These are phyloP conservation scores for Zootermopsis nevadensis DNA, from an alignment of 2,888 invertebrate genomes.

Conservation along the genomic window DNA sequence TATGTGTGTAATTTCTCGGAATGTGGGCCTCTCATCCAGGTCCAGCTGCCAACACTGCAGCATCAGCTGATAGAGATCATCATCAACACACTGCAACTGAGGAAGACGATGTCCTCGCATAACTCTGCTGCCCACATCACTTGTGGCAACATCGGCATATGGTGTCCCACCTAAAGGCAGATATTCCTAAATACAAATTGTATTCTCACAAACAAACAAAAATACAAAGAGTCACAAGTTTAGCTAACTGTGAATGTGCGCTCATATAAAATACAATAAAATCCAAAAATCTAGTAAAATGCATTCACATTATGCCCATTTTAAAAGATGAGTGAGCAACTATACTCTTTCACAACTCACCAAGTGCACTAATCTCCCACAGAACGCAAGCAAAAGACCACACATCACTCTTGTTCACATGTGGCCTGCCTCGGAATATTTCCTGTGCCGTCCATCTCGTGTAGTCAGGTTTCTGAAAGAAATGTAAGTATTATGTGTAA, in stretches of 20 bases:
- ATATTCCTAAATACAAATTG: background rate
- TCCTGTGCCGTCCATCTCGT: constrained; percentile 85
- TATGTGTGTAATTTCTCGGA: constrained; percentile 63
- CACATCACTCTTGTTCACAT: constrained; percentile 79
- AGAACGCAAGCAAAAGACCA: constrained; percentile 87
- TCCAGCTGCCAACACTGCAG: constrained; percentile 88
- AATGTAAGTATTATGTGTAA: no score
- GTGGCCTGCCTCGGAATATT: constrained; percentile 74
- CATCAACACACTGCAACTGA: constrained; percentile 79
- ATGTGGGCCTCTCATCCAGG: constrained; percentile 81
- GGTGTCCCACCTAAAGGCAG: constrained; percentile 75
- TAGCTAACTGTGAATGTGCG: no score
- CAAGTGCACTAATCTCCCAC: constrained; percentile 86
- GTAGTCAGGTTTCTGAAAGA: constrained; percentile 70
- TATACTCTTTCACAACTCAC: constrained; percentile 58
- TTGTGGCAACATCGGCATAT: constrained; percentile 75
- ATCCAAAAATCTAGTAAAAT: no score
- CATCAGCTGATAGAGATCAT: constrained; percentile 84
- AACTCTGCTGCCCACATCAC: constrained; percentile 76
- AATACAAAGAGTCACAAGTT: no score
- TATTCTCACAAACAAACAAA: no score
- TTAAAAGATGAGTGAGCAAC: no score
- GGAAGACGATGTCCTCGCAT: constrained; percentile 77
- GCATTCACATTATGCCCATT: no score
- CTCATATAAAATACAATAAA: no score